These are phyloP conservation scores for Orientallactaga sibirica DNA, from an alignment of 2,797 vertebrate species.

Conservation along the genomic window DNA sequence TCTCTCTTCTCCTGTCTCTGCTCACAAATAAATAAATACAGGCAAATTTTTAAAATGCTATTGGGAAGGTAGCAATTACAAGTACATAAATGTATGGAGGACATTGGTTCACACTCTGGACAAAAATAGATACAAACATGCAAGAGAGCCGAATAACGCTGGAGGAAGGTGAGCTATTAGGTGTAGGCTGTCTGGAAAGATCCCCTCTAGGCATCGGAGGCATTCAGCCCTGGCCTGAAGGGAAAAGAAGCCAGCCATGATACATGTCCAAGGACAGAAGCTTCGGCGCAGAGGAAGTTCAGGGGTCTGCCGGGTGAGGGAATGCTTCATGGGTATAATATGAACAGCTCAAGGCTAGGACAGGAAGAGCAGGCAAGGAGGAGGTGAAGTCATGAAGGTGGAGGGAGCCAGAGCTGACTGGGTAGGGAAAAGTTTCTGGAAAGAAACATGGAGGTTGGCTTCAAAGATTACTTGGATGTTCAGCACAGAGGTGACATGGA, in stretches of 20 bases:
- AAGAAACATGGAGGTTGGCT: background rate
- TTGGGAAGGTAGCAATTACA: background rate
- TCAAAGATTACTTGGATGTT: background rate
- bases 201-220: background rate
- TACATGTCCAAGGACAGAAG: background rate
- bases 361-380: accelerated
- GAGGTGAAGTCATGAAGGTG: background rate
- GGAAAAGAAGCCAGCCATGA: background rate
- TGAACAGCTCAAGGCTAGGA: background rate
- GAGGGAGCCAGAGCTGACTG: background rate
- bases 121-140: background rate
- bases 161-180: background rate
- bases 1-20: too few relatives aligned
- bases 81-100: background rate
- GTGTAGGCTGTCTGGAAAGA: background rate
- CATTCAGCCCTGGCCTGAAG: background rate
- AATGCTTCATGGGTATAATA: background rate
- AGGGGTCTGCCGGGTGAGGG: background rate
- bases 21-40: background rate
- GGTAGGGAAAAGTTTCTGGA: background rate
- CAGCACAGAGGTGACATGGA: background rate
- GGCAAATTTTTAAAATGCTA: background rate
- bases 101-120: background rate
- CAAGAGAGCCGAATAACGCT: background rate
- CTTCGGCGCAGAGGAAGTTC: background rate